Base-by-base conservation (phyloP, 2,797 vertebrate genomes). In the Babyrousa celebensis region DNA sequence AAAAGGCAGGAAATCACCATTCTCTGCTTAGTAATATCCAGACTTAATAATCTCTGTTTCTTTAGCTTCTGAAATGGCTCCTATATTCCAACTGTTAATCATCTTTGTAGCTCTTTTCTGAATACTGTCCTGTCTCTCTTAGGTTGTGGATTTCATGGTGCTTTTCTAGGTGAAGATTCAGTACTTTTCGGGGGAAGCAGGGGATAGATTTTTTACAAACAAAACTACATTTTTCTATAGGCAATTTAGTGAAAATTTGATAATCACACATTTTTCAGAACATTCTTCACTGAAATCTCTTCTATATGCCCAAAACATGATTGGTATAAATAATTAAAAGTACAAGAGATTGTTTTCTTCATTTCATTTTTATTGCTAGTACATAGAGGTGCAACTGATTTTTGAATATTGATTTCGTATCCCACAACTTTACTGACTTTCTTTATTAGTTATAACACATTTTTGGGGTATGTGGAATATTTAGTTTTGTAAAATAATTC, bases 291-390 rank as follows among this genome's bases (percentile, higher is more conserved):
- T 83, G 18, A 23, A 89, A 93, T 71, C 6, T 87, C 5, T 84
- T 65, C 7, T 5, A n/a, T 78, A 15, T 93, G 10, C 4, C 58
- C 27, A 23, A 78, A 74, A 79, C 12, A 71, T 75, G 16, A 36
- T 65, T 89, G 60, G 85, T 48, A 67, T 62, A 86, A 87, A 95
- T 12, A 95, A 89, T 67, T 79, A 40, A 72, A 84, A 63, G 6
- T 82, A 3, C 3, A 54, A 75, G 32, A 72, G 6, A 32, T 65
- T 43, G 20, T 79, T 70, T 70, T 74, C 7, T 48, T 89, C 16
- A 36, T 58, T 75, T 92, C 29, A 6, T 54, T 84, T 62, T 52
- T 70, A 36, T 68, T 36, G 18, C 6, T 84, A 75, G 14, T 67
- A 0, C 60, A 8, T 60, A 52, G 32, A 29, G 36, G 65, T 67